Conservation (phyloP, 2,113 vertebrate genomes). For the Bufo gargarizans region DNA sequence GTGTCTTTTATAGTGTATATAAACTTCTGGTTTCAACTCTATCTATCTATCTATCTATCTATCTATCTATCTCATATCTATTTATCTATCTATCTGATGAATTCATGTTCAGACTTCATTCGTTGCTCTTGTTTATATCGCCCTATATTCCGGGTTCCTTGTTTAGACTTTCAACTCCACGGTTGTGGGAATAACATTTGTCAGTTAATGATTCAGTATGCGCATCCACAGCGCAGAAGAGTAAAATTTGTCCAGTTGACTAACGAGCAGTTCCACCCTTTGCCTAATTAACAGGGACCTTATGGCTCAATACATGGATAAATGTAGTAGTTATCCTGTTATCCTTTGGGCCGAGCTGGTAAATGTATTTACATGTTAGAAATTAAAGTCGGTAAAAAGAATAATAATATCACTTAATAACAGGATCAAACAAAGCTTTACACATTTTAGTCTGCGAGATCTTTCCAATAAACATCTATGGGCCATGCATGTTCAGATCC, state of each 20-base stretch:
- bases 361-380: background rate
- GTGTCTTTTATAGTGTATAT: too few species aligned
- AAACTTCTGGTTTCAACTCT: background rate
- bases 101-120: too few species aligned
- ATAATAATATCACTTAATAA: background rate
- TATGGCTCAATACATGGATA: background rate
- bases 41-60: conserved; percentile 11
- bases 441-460: background rate
- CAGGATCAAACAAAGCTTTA: background rate
- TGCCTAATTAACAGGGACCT: background rate
- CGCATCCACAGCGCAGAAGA: background rate
- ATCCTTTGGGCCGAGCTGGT: background rate
- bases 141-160: background rate
- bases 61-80: background rate
- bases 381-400: background rate
- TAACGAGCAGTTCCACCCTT: background rate
- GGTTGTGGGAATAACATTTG: background rate
- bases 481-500: background rate
- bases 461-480: background rate
- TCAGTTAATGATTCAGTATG: background rate
- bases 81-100: background rate
- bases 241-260: background rate
- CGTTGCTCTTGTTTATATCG: background rate
- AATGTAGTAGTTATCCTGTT: background rate
- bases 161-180: background rate